Percentiles rank a stretch among this genome's conserved stretches.
These are phyloP conservation scores for Leucoraja erinaceus DNA, from an alignment of 2,113 vertebrate genomes.

Conservation along the genomic window DNA sequence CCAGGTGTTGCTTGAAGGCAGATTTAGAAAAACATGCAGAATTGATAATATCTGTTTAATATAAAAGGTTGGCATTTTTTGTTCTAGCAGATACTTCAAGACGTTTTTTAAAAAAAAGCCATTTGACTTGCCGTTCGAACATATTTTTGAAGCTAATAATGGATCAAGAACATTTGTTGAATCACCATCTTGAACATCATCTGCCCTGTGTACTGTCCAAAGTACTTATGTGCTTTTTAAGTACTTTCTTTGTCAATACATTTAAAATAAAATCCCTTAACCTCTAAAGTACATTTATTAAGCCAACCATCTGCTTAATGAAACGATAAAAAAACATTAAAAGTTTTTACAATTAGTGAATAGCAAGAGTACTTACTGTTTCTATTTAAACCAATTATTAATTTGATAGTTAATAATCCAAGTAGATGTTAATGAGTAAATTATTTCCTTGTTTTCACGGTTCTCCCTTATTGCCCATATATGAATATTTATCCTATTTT, in stretches of 20 bases:
- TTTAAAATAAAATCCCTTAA: neutral
- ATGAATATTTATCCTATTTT: neutral
- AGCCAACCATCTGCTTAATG: neutral
- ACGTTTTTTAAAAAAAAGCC: neutral
- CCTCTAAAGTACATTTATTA: neutral
- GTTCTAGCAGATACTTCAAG: neutral
- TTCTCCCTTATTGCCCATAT: neutral
- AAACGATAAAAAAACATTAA: neutral
- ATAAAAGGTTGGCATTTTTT: neutral
- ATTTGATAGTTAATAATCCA: neutral
- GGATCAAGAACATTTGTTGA: neutral
- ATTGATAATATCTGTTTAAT: neutral
- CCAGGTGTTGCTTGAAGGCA: neutral
- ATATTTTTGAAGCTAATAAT: neutral
- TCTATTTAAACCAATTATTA: neutral
- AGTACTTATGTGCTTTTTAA: neutral
- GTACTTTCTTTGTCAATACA: neutral
- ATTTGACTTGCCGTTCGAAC: neutral
- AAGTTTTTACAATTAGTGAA: neutral
- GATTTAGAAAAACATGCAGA: neutral
- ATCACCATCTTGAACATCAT: neutral
- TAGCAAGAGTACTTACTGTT: neutral
- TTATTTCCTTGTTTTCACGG: neutral
- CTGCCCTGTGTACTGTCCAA: neutral
- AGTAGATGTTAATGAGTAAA: neutral